Evolutionary conservation across 2,797 vertebrate genomes (phyloP), one percentile per base, ranked within the genome.

Genomic region (Neomorphus geoffroyi): DNA sequence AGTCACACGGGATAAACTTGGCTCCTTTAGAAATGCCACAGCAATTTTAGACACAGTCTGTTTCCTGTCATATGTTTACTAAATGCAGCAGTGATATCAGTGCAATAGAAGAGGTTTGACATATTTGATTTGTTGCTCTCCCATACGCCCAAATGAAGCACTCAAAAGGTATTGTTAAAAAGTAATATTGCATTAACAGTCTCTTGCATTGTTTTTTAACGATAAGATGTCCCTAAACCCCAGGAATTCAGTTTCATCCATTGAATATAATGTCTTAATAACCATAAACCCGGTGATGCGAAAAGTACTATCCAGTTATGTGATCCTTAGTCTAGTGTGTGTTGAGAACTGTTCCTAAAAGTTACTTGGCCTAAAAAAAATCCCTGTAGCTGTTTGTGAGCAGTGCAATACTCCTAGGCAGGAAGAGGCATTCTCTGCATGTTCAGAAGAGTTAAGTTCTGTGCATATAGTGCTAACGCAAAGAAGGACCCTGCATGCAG

Each of bases 1-100:
- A 90, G 92, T 96, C 91, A 95, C 82, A 57, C 0, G 1, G 70
- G 90, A 86, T 88, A 94, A 95, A 93, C 95, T 93, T 96, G 95
- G 88, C 94, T 93, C 66, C 43, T 48, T 84, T 94, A 66, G 62
- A 96, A 95, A 97, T 94, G 72, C 94, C 91, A 80, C 56, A 73
- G 80, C 93, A 90, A 92, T 92, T 93, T 91, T 84, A 93, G 86
- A 71, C 18, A 24, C 54, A 33, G 62, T 45, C 64, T 93, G 77
- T 90, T 95, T 96, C 92, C 80, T 95, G 91, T 95, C 91, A 94
- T 91, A 74, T 45, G 90, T 95, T 94, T 93, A 96, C 94, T 96
- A 97, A 96, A 97, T 95, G 80, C 77, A 96, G 94, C 80, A n/a
- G 60, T 96, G 94, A 93, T 96, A 97, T 95, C 95, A 95, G 90